phyloP scores from a whole-genome alignment of 2,113 vertebrate genomes.

The Sinocyclocheilus grahami region DNA sequence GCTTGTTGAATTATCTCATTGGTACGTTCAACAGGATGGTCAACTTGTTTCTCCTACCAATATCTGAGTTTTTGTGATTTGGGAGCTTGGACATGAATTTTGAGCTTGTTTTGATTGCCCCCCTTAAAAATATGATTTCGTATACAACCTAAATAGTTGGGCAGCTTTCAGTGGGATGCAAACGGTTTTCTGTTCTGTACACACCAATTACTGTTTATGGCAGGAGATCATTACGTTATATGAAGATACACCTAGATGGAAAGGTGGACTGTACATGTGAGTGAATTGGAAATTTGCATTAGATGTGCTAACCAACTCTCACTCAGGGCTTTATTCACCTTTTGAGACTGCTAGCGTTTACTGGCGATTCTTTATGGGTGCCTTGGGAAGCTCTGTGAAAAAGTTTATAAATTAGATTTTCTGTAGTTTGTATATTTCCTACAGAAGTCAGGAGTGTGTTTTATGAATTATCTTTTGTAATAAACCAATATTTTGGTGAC shows the following conservation, averaged over 20 bases:
- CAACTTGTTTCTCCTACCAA: background rate
- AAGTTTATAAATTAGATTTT: slow-evolving; percentile 53
- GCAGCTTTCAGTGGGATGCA: background rate
- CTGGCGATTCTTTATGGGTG: slow-evolving; percentile 48
- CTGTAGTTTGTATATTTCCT: slow-evolving; percentile 68
- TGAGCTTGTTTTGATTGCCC: background rate
- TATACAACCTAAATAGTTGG: slow-evolving; percentile 3
- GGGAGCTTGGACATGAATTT: background rate
- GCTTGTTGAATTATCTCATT: background rate
- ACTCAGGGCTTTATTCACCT: slow-evolving; percentile 52
- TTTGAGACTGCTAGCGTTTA: slow-evolving; percentile 40
- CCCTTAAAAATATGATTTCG: background rate
- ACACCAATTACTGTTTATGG: background rate
- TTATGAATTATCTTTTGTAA: slow-evolving; percentile 62
- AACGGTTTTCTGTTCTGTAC: background rate
- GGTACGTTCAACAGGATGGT: background rate
- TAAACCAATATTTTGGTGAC: slow-evolving; percentile 66
- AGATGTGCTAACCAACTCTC: slow-evolving; percentile 29
- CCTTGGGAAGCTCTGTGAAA: slow-evolving; percentile 57
- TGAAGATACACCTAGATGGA: background rate
- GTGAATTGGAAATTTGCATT: slow-evolving; percentile 23
- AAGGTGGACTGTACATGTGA: slow-evolving; percentile 18
- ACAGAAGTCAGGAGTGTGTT: slow-evolving; percentile 57
- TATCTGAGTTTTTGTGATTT: slow-evolving; percentile 13
- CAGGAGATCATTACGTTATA: background rate